These are phyloP conservation scores for Oryctes rhinoceros DNA, from an alignment of 1,140 invertebrate genomes.

Conservation along the genomic window DNA sequence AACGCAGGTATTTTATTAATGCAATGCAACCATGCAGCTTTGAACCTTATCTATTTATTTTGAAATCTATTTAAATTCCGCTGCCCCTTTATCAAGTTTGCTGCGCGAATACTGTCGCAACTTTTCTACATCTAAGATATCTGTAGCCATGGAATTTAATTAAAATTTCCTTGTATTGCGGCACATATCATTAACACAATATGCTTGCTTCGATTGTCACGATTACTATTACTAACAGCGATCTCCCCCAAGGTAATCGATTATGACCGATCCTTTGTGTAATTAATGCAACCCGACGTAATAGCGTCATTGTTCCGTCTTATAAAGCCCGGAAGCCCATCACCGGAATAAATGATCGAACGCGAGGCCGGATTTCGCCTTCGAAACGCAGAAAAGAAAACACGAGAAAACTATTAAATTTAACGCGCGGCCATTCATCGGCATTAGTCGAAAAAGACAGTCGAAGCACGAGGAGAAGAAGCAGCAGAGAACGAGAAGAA, in stretches of 20 bases:
- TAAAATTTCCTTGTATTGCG: too few relatives aligned
- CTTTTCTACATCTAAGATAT: too few relatives aligned
- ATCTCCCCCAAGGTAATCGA: not conserved
- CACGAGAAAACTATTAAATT: slow-evolving; percentile 35
- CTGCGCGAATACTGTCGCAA: too few relatives aligned
- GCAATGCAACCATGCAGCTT: too few relatives aligned
- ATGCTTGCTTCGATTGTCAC: too few relatives aligned
- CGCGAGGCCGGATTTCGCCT: slow-evolving; percentile 21
- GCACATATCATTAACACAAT: too few relatives aligned
- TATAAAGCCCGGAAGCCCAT: slow-evolving; percentile 27
- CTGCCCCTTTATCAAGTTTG: too few relatives aligned
- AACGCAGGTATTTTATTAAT: too few relatives aligned
- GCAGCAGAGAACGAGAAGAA: not conserved
- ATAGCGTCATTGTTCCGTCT: slow-evolving; percentile 22
- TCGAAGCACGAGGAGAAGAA: not conserved
- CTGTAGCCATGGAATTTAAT: too few relatives aligned
- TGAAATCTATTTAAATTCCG: too few relatives aligned
- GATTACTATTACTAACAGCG: not conserved
- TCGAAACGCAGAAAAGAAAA: not conserved
- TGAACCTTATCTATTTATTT: too few relatives aligned
- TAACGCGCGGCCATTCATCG: slow-evolving; percentile 14
- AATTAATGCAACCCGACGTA: slow-evolving; percentile 24
- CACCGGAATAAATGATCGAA: slow-evolving; percentile 19
- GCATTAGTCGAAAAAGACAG: slow-evolving; percentile 26
- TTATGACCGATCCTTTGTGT: slow-evolving; percentile 12